phyloP scores from a whole-genome alignment of 1,140 invertebrate genomes.

The Potamilus streckersoni region DNA sequence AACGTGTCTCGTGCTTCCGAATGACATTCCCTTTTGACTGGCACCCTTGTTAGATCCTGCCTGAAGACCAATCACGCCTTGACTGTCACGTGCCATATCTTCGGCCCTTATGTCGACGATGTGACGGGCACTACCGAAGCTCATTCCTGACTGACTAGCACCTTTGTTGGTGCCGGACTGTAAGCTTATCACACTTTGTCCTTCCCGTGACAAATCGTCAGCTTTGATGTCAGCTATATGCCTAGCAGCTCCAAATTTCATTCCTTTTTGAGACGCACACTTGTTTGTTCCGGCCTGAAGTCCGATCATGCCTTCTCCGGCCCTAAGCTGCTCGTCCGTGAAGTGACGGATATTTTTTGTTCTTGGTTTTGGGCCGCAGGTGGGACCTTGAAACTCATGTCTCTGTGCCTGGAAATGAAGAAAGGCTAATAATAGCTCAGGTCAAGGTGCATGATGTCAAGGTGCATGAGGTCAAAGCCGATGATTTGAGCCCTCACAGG shows the following conservation, averaged over 20 bases:
- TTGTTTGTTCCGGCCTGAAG: conserved; percentile 82
- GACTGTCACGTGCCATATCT: conserved; percentile 77
- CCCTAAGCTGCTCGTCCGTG: conserved; percentile 88
- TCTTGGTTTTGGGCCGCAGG: conserved; percentile 88
- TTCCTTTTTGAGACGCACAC: conserved; percentile 69
- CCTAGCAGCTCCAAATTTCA: conserved; percentile 50
- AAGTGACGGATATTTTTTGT: conserved; percentile 86
- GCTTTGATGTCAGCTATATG: conserved; percentile 59
- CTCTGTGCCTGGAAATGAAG: conserved; percentile 68
- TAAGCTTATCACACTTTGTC: conserved; percentile 89
- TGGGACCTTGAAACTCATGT: conserved; percentile 45
- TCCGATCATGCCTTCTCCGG: conserved; percentile 90
- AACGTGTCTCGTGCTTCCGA: conserved; percentile 54
- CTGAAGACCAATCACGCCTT: conserved; percentile 91
- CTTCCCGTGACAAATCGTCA: conserved; percentile 62
- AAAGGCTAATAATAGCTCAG: neutral
- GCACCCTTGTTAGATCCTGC: conserved; percentile 89
- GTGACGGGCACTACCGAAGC: conserved; percentile 91
- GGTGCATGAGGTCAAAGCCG: no score
- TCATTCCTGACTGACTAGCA: conserved; percentile 91
- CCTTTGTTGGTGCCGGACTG: conserved; percentile 94
- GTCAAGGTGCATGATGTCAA: no score
- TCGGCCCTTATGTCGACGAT: conserved; percentile 71
- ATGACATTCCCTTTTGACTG: conserved; percentile 74
- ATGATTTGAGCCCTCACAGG: no score